Conservation (phyloP, 2,113 vertebrate genomes). For the Tyrannus savana region DNA sequence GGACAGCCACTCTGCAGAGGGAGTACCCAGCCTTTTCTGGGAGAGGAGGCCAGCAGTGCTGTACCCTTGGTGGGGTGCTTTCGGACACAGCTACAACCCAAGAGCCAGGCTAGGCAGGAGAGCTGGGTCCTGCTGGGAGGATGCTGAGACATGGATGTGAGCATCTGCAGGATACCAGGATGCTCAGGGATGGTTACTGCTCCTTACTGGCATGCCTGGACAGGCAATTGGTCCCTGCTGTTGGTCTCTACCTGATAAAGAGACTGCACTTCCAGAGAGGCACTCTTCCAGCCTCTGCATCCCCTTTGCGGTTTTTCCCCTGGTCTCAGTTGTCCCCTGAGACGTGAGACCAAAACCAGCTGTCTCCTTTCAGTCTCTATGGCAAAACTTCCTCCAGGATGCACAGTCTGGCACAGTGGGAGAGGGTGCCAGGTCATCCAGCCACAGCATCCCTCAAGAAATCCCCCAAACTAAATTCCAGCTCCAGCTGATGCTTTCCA, state of each 20-base stretch:
- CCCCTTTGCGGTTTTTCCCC: fast-evolving
- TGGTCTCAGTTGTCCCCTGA: fast-evolving
- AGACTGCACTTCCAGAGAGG: not conserved
- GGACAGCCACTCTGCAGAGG: not conserved
- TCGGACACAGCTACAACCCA: fast-evolving
- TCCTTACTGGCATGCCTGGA: fast-evolving
- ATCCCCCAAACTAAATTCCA: not conserved
- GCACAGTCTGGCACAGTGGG: fast-evolving
- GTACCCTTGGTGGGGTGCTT: not conserved
- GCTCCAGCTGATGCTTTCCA: not conserved
- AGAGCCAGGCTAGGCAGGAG: not conserved
- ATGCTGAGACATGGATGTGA: not conserved
- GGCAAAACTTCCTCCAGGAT: not conserved
- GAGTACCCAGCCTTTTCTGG: not conserved
- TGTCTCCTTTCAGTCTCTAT: not conserved
- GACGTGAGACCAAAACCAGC: not conserved
- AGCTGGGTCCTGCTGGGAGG: not conserved
- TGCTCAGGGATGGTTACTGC: not conserved
- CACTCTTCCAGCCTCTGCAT: not conserved
- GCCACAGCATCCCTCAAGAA: not conserved
- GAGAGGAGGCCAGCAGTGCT: not conserved
- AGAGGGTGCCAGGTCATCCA: not conserved
- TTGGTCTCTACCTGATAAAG: not conserved
- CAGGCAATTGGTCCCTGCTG: not conserved
- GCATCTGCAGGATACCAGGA: fast-evolving